phyloP scores from a whole-genome alignment of 2,888 invertebrate genomes.

The Sinelater perroti region DNA sequence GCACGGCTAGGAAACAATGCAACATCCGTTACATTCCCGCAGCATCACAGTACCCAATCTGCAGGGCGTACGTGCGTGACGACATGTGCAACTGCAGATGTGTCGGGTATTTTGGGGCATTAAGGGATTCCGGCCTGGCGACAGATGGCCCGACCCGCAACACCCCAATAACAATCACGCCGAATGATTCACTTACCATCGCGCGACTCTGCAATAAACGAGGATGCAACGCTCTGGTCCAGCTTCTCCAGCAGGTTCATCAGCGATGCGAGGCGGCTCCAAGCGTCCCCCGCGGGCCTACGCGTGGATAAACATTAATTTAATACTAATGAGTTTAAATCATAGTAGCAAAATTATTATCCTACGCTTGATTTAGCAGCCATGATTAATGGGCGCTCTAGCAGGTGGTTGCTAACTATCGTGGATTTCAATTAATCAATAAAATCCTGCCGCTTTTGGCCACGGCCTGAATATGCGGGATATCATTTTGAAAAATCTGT shows the following conservation, averaged over 20 bases:
- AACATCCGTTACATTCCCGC: conserved; percentile 17
- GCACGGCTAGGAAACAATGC: conserved; percentile 15
- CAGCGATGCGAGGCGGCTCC: conserved; percentile 79
- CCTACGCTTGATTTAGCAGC: conserved; percentile 7
- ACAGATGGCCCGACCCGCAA: conserved; percentile 8
- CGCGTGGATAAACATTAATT: conserved; percentile 41
- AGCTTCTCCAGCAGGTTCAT: conserved; percentile 79
- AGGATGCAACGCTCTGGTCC: conserved; percentile 64
- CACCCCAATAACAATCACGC: background rate
- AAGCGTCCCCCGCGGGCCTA: conserved; percentile 78
- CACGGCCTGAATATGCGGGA: too few species aligned
- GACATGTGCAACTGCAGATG: conserved; percentile 14
- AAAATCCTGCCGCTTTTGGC: too few species aligned
- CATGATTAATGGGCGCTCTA: conserved; percentile 16
- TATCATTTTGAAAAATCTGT: too few species aligned
- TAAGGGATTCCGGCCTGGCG: conserved; percentile 1
- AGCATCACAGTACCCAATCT: conserved; percentile 15
- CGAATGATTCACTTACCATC: conserved; percentile 56
- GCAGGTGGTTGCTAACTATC: conserved; percentile 16
- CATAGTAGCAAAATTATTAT: conserved; percentile 22
- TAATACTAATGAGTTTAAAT: conserved; percentile 37
- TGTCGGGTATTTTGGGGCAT: background rate
- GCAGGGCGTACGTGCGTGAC: conserved; percentile 12
- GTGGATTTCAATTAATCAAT: conserved; percentile 20
- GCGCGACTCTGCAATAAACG: conserved; percentile 62